These are phyloP conservation scores for Pterobdella sp. DNA, from an alignment of 2,888 invertebrate species.

Conservation along the genomic window DNA sequence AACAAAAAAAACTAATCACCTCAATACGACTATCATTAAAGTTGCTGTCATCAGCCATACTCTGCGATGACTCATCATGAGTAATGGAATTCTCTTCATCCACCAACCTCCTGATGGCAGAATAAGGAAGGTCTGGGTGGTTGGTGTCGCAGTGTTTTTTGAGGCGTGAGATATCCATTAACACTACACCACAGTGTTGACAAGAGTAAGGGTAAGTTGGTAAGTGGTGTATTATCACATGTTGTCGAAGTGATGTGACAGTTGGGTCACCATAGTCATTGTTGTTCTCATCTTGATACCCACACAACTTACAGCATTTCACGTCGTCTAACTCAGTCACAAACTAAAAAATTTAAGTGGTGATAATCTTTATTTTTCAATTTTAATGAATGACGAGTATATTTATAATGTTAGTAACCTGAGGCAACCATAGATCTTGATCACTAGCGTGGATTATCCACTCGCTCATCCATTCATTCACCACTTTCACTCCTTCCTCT, in stretches of 20 bases:
- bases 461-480: constrained; percentile 9
- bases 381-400: not conserved
- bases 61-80: constrained; percentile 23
- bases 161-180: constrained; percentile 33
- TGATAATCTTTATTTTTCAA: not conserved
- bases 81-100: not conserved
- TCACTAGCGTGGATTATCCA: constrained; percentile 1
- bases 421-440: constrained; percentile 28
- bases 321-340: constrained; percentile 28
- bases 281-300: constrained; percentile 30
- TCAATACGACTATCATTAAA: not conserved
- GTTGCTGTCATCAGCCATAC: not conserved
- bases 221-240: constrained; percentile 34
- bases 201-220: constrained; percentile 37
- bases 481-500: constrained; percentile 24
- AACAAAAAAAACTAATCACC: not conserved
- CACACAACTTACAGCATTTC: constrained; percentile 30
- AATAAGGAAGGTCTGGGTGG: constrained; percentile 29
- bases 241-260: constrained; percentile 30
- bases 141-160: constrained; percentile 34
- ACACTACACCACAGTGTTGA: constrained; percentile 33
- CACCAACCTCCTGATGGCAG: too few relatives aligned
- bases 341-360: constrained; percentile 19
- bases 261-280: constrained; percentile 9
- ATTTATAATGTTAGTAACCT: not conserved